Conservation (phyloP, 2,888 invertebrate species). For the Agrotis puta region DNA sequence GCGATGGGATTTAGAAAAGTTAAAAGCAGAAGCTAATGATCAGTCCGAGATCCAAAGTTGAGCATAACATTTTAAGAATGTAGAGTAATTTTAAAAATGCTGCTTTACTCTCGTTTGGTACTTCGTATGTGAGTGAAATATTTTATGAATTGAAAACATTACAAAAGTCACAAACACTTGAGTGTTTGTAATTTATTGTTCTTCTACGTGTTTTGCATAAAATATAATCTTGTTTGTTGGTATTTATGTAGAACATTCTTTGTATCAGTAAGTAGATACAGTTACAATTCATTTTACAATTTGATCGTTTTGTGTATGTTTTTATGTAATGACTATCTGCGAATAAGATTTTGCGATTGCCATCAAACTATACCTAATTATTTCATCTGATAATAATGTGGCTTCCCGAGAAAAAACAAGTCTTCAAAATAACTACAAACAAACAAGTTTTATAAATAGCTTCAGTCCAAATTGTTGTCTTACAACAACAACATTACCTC, state of each 20-base stretch:
- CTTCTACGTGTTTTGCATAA: conserved; percentile 14
- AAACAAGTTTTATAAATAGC: conserved; percentile 44
- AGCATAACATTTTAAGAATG: background rate
- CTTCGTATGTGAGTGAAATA: background rate
- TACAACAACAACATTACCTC: conserved; percentile 75
- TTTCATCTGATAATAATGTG: background rate
- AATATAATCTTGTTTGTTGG: background rate
- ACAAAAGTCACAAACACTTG: conserved; percentile 13
- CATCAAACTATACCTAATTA: too few relatives aligned
- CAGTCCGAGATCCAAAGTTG: background rate
- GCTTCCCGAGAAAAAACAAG: background rate
- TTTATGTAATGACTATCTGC: background rate
- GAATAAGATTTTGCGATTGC: too few relatives aligned
- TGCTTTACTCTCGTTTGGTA: conserved; percentile 1
- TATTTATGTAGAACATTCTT: too few relatives aligned
- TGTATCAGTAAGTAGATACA: background rate
- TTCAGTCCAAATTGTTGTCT: conserved; percentile 59
- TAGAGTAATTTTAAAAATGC: conserved; percentile 2
- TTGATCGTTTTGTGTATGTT: background rate
- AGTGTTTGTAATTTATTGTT: conserved; percentile 1
- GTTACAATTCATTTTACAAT: background rate
- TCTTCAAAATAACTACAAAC: conserved; percentile 15
- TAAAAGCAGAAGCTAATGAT: background rate
- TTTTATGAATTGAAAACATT: background rate
- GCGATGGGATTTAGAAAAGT: background rate